Evolutionary conservation across 2,888 invertebrate species (phyloP), one percentile per base, ranked within the genome.

Genomic region (Protonemura montana): DNA sequence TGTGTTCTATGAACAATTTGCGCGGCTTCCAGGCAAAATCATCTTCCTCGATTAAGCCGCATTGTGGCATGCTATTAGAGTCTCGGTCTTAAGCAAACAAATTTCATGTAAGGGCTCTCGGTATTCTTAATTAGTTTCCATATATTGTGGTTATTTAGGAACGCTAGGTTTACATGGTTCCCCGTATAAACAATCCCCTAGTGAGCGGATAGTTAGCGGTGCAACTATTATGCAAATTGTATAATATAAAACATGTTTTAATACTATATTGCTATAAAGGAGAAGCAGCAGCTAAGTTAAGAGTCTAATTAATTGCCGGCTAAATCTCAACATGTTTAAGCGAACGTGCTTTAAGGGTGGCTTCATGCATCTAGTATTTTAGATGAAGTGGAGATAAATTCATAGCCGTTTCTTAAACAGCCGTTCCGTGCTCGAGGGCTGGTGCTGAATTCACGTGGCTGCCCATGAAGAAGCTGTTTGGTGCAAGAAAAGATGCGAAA

Each of bases 171-270:
- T 59, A 59, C 59, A 59, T 59, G 59, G 59, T 59, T 59, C 59
- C 59, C 7, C 59, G 59, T 59, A 59, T 59, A 59, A 59, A 59
- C 59, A 59, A 59, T 29, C n/a, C 81, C 30, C 28, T 81, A 83
- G 42, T 83, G 84, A 26, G 5, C 59, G 29, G 26, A 76, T 76
- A 6, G 84, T 76, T 59, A 76, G 59, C 25, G 27, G 26, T 84
- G 76, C 42, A 84, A 76, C 84, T 84, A 84, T 84, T 84, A 84
- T 84, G 84, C 84, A 84, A 84, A 84, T 42, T 84, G 59, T 59
- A 27, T 26, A 76, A 59, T 76, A 76, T 84, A 76, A 76, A 76
- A 59, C 84, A 76, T 84, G 84, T 84, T 84, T 30, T 81, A 81
- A 29, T 59, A 76, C 59, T 84, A 84, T 84, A 84, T 84, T 76